These are phyloP conservation scores for Melinaea marsaeus DNA, from an alignment of 2,888 invertebrate genomes.

Conservation along the genomic window DNA sequence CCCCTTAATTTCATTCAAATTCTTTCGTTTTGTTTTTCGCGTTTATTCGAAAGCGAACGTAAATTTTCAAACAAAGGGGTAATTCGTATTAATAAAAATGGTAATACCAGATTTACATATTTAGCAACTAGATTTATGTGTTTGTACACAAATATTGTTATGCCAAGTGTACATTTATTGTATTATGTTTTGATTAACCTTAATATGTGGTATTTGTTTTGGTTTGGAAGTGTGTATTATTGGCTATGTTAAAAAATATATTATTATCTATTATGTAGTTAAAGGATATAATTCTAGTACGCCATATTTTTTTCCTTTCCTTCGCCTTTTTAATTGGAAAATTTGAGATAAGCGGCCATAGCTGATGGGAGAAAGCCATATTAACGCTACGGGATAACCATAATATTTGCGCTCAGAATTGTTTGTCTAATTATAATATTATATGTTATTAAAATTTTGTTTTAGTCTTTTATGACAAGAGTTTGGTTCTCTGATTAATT, in stretches of 20 bases:
- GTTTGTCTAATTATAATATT: too few relatives aligned
- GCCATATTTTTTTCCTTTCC: too few relatives aligned
- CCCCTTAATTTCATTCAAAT: conserved; percentile 6
- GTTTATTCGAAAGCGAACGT: conserved; percentile 6
- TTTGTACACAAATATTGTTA: conserved; percentile 5
- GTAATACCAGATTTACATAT: conserved; percentile 7
- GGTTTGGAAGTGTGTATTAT: neutral
- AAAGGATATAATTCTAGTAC: too few relatives aligned
- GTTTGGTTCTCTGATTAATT: too few relatives aligned
- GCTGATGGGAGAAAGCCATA: too few relatives aligned
- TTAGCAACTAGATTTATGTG: conserved; percentile 2
- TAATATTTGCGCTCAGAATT: too few relatives aligned
- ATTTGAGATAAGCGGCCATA: too few relatives aligned
- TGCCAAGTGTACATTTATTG: neutral
- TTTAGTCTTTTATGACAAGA: too few relatives aligned
- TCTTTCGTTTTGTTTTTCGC: conserved; percentile 8
- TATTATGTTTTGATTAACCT: neutral
- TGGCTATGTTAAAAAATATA: neutral
- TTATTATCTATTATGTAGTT: neutral
- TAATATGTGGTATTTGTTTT: neutral
- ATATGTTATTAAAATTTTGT: too few relatives aligned
- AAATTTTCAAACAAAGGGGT: conserved; percentile 8
- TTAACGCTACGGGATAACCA: too few relatives aligned
- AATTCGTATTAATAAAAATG: conserved; percentile 8
- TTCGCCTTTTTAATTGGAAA: too few relatives aligned